phyloP scores from a whole-genome alignment of 2,888 invertebrate species.

The Pristionchus japonicus region DNA sequence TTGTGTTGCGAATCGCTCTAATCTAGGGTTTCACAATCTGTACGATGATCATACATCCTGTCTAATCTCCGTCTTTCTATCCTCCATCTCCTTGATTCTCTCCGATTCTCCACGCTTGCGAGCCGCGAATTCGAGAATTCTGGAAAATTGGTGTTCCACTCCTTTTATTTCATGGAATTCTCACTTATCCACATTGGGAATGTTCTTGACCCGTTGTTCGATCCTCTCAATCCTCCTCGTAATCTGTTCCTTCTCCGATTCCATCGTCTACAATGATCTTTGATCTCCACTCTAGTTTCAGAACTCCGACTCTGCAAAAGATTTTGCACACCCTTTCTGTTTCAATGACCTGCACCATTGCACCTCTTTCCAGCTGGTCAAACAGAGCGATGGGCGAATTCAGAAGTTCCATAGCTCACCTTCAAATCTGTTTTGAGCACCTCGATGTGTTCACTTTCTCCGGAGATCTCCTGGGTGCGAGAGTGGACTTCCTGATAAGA shows the following conservation, averaged over 20 bases:
- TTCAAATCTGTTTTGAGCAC: constrained; percentile 89
- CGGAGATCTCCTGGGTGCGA: constrained; percentile 57
- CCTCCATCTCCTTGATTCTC: constrained; percentile 79
- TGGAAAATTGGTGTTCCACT: not conserved
- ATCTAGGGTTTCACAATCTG: not conserved
- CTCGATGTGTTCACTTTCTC: constrained; percentile 82
- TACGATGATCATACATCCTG: constrained; percentile 51
- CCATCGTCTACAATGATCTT: constrained; percentile 44
- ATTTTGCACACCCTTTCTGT: not conserved
- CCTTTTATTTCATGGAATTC: not conserved
- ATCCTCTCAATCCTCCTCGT: constrained; percentile 80
- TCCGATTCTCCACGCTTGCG: constrained; percentile 81
- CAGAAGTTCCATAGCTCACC: not conserved
- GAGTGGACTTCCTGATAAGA: constrained; percentile 62
- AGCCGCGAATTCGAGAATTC: constrained; percentile 76
- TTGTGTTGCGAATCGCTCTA: too few relatives aligned
- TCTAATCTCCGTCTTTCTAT: constrained; percentile 80
- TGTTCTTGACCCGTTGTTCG: constrained; percentile 66
- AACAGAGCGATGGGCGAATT: not conserved
- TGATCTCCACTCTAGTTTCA: too few relatives aligned
- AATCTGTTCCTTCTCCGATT: constrained; percentile 87
- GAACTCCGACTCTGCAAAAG: too few relatives aligned
- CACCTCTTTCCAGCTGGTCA: too few relatives aligned
- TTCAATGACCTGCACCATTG: not conserved
- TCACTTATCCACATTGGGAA: constrained; percentile 67